A percentile compares a stretch with the other conserved stretches of the same genome.
These are phyloP conservation scores for Cryptosula pallasiana DNA, from an alignment of 2,888 invertebrate species.

Conservation along the genomic window DNA sequence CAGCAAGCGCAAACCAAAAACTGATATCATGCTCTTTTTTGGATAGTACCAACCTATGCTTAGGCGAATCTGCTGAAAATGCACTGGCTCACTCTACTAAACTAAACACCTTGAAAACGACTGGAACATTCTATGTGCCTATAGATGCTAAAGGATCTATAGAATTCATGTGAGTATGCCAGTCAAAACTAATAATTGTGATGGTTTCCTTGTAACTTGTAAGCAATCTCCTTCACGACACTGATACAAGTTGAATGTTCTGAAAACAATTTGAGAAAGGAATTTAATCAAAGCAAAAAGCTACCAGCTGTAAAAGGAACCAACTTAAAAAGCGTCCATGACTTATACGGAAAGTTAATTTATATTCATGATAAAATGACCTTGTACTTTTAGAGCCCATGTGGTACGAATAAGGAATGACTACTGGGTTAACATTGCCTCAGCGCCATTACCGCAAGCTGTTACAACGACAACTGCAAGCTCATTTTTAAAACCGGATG, in stretches of 20 bases:
- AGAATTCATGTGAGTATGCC: not conserved
- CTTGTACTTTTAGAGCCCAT: slow-evolving; percentile 15
- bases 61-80: not conserved
- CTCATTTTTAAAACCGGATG: not conserved
- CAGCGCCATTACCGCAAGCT: not conserved
- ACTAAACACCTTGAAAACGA: not conserved
- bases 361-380: too few relatives aligned
- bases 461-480: not conserved
- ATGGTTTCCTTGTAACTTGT: too few relatives aligned
- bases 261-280: too few relatives aligned
- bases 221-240: too few relatives aligned
- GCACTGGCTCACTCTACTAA: not conserved
- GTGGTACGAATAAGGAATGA: not conserved
- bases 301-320: too few relatives aligned
- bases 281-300: too few relatives aligned
- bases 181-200: too few relatives aligned
- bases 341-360: too few relatives aligned
- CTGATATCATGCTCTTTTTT: not conserved
- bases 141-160: not conserved
- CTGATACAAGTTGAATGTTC: too few relatives aligned
- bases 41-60: not conserved
- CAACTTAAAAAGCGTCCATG: too few relatives aligned
- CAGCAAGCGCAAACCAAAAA: not conserved
- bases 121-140: not conserved
- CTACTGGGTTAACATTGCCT: not conserved